These are phyloP conservation scores for Micrastur ruficollis DNA, from an alignment of 2,797 vertebrate genomes.

Conservation along the genomic window DNA sequence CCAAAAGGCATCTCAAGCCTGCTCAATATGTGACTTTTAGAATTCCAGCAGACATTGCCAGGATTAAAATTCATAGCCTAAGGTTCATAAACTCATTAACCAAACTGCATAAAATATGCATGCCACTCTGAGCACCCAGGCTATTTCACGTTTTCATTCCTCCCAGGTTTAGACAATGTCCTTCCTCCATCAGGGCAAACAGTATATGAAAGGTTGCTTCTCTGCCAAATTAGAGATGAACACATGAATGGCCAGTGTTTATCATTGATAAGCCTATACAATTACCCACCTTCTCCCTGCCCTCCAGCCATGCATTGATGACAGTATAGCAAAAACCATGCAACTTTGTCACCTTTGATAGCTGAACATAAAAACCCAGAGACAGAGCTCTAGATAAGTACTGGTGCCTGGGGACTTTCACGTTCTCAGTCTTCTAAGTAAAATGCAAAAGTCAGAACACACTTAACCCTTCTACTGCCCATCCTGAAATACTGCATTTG, in stretches of 20 bases:
- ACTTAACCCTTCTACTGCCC: not conserved
- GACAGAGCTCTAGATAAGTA: not conserved
- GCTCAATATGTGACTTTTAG: not conserved
- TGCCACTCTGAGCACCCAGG: not conserved
- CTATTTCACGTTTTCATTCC: not conserved
- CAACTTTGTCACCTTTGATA: not conserved
- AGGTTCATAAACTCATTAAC: constrained; percentile 43
- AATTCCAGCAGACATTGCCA: not conserved
- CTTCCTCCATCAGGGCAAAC: not conserved
- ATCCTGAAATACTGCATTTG: not conserved
- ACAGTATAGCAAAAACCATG: not conserved
- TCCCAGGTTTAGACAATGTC: not conserved
- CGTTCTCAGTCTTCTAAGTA: not conserved
- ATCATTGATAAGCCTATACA: constrained; percentile 24
- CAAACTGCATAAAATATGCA: not conserved
- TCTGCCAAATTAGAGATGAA: not conserved
- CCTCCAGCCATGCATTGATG: not conserved
- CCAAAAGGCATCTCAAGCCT: not conserved
- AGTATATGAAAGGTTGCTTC: not conserved
- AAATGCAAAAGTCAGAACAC: not conserved
- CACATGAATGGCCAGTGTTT: constrained; percentile 9
- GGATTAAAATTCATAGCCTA: constrained; percentile 26
- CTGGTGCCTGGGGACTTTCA: not conserved
- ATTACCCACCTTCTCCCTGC: fast-evolving
- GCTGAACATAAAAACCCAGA: not conserved